phyloP scores from a whole-genome alignment of 2,888 invertebrate species.

The Meliscaeva auricollis region DNA sequence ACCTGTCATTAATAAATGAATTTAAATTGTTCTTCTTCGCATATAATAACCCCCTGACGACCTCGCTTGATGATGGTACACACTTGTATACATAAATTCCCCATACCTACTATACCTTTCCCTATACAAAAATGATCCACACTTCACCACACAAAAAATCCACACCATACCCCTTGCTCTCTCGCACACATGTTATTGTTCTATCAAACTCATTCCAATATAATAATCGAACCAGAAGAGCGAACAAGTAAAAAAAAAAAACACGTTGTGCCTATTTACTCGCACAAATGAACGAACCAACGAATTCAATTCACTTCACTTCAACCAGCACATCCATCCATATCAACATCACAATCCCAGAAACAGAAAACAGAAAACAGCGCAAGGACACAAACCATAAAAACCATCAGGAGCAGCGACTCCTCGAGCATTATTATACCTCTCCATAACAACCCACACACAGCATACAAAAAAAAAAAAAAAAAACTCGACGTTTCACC shows the following conservation, averaged over 20 bases:
- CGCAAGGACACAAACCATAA: slow-evolving; percentile 51
- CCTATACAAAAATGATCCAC: slow-evolving; percentile 36
- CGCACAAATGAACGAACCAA: slow-evolving; percentile 63
- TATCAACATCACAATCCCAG: slow-evolving; percentile 45
- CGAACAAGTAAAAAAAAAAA: slow-evolving; percentile 30
- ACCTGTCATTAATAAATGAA: slow-evolving; percentile 76
- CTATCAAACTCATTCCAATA: slow-evolving; percentile 40
- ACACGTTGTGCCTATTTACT: slow-evolving; percentile 71
- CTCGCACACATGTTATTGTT: slow-evolving; percentile 52
- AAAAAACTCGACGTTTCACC: slow-evolving; percentile 24
- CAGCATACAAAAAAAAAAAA: background rate
- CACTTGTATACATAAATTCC: slow-evolving; percentile 13
- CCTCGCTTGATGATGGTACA: slow-evolving; percentile 1
- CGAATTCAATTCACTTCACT: slow-evolving; percentile 53
- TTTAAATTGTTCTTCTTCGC: slow-evolving; percentile 66
- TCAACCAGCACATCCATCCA: slow-evolving; percentile 58
- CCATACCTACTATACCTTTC: background rate
- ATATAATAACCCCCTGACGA: slow-evolving; percentile 20
- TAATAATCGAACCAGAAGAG: slow-evolving; percentile 35
- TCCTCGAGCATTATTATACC: slow-evolving; percentile 38
- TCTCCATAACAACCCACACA: slow-evolving; percentile 25
- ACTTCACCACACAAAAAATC: slow-evolving; percentile 42
- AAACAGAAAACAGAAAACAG: slow-evolving; percentile 41
- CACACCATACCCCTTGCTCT: slow-evolving; percentile 2
- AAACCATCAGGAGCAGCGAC: slow-evolving; percentile 57